Conservation (phyloP, 2,797 vertebrate genomes). For the Characodon lateralis region DNA sequence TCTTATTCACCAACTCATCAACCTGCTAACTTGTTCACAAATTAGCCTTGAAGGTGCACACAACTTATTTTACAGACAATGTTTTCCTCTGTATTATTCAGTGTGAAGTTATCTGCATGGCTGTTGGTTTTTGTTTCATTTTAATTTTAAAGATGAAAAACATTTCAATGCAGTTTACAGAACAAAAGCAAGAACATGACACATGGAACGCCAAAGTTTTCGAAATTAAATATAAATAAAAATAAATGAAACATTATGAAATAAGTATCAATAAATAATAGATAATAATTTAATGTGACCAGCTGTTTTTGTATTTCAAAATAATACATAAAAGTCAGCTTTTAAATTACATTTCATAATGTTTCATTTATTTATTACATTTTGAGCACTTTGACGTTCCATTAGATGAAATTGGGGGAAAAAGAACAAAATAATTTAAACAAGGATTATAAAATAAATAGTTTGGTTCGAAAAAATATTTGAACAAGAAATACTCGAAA, state of each 20-base stretch:
- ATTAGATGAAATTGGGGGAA: not conserved
- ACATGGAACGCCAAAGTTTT: no score
- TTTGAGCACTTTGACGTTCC: no score
- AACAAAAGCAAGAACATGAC: not conserved
- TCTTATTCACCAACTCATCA: not conserved
- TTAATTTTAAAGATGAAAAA: not conserved
- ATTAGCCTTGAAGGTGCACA: not conserved
- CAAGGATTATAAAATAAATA: not conserved
- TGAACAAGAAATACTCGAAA: not conserved
- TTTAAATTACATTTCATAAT: no score
- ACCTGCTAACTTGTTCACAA: not conserved
- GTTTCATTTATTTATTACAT: not conserved
- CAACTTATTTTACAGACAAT: not conserved
- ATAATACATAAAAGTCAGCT: no score
- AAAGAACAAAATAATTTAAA: no score
- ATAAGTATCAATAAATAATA: no score
- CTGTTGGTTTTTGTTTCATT: not conserved
- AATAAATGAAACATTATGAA: no score
- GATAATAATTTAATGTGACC: no score
- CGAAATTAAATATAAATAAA: no score
- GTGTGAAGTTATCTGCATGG: not conserved
- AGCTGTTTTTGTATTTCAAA: no score
- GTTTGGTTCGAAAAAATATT: not conserved
- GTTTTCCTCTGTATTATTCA: not conserved
- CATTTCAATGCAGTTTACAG: not conserved